Evolutionary conservation across 2,113 vertebrate species (phyloP), one percentile per base, ranked within the genome.

Genomic region (Cercocebus atys): DNA sequence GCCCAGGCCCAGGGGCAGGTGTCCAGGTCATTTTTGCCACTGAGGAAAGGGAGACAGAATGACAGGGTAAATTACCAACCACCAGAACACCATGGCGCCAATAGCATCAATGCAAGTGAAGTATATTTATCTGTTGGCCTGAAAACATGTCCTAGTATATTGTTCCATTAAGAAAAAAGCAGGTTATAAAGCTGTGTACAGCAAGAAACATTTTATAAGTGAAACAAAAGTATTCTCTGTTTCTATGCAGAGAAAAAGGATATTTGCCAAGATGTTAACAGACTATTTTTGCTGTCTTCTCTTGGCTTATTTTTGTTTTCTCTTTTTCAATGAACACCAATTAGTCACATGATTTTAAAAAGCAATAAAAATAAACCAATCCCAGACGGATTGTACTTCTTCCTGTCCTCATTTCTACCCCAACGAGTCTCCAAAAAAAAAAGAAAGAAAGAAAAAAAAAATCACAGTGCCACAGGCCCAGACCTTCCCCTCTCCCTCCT

Each of bases 251-350:
- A 93, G 80, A 75, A 92, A 96, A 45, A 55, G 79, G 59, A 16
- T 52, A 78, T 97, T 89, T 95, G 83, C 93, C 95, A 95, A 89
- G 87, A 78, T 20, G 18, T 47, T 86, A 95, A 86, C 78, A 95
- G 89, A 93, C 93, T 61, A 92, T 78, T 95, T 96, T 97, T 61
- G 16, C 91, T 97, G 59, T 83, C 76, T 96, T 93, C 64, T 96
- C 85, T 92, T 85, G 88, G 85, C 72, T 96, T 95, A 88, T 86
- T 52, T 85, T 75, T 73, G 40, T 87, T 95, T 94, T 79, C 45
- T 45, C 78, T 95, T 89, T 85, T 72, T 84, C 73, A 97, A 66
- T 88, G 73, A 95, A 83, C 38, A 50, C 86, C 1, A 14, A 95
- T 93, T 93, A 97, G 86, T 95, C 68, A 50, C 61, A 85, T 55